A percentile compares a stretch with the other conserved stretches of the same genome.
Evolutionary conservation across 2,888 invertebrate genomes (phyloP).

Genomic region (Nemotelus nigrinus): DNA sequence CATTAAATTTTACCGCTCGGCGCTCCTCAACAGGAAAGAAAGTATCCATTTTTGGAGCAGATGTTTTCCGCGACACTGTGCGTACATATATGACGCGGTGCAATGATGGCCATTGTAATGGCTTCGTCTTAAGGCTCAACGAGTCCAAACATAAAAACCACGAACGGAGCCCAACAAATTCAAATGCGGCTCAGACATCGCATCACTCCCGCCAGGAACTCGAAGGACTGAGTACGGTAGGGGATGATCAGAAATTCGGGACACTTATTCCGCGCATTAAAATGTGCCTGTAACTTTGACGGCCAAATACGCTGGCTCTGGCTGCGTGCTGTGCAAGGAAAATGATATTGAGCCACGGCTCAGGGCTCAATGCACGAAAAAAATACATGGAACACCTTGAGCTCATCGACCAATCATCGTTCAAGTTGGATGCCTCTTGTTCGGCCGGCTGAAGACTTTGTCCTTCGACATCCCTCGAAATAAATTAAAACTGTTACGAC

Average conservation of each 20-base stretch:
- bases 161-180: slow-evolving; percentile 31
- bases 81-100: slow-evolving; percentile 20
- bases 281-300: slow-evolving; percentile 1
- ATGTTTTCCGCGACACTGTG: slow-evolving; percentile 46
- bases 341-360: slow-evolving; percentile 45
- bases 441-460: slow-evolving; percentile 43
- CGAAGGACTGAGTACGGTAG: slow-evolving; percentile 21
- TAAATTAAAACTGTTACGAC: slow-evolving; percentile 41
- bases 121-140: slow-evolving; percentile 2
- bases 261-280: slow-evolving; percentile 13
- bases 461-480: slow-evolving; percentile 48
- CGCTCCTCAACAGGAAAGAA: slow-evolving; percentile 44
- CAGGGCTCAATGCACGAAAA: slow-evolving; percentile 47
- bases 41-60: slow-evolving; percentile 51
- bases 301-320: slow-evolving; percentile 6
- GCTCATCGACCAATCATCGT: slow-evolving; percentile 44
- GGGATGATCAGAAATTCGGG: slow-evolving; percentile 34
- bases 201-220: slow-evolving; percentile 33
- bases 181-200: slow-evolving; percentile 21
- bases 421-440: slow-evolving; percentile 37
- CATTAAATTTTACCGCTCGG: not conserved
- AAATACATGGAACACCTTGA: slow-evolving; percentile 50
- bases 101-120: slow-evolving; percentile 30
- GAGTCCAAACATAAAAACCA: slow-evolving; percentile 30
- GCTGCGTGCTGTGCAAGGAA: slow-evolving; percentile 15